Conservation (phyloP, 2,888 invertebrate species). For the Cheilosia vulpina region DNA sequence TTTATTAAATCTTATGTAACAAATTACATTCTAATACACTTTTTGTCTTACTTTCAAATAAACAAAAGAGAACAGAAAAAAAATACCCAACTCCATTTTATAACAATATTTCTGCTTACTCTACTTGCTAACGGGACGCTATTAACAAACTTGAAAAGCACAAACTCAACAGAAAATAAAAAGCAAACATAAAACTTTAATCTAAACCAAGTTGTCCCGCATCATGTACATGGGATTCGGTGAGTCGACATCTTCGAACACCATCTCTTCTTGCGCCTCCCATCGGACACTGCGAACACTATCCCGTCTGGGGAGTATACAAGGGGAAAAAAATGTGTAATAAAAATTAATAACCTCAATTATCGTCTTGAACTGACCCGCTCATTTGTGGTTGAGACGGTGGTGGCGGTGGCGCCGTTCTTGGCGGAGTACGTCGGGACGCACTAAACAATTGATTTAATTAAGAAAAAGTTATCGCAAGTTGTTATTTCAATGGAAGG, state of each 20-base stretch:
- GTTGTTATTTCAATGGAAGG: background rate
- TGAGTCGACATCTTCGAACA: slow-evolving; percentile 82
- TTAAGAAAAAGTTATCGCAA: background rate
- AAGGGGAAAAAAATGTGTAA: slow-evolving; percentile 72
- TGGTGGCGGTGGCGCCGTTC: slow-evolving; percentile 81
- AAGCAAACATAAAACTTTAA: slow-evolving; percentile 3
- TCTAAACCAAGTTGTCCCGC: slow-evolving; percentile 69
- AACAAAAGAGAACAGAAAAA: background rate
- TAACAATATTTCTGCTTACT: background rate
- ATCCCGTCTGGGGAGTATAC: slow-evolving; percentile 76
- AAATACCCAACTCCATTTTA: background rate
- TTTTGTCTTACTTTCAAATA: background rate
- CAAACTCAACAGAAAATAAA: slow-evolving; percentile 11
- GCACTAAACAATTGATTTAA: slow-evolving; percentile 73
- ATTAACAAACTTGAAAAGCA: background rate
- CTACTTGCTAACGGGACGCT: too few species aligned
- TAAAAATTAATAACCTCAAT: slow-evolving; percentile 27
- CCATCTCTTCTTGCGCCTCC: slow-evolving; percentile 81
- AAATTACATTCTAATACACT: slow-evolving; percentile 16
- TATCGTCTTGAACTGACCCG: slow-evolving; percentile 77
- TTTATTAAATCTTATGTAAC: slow-evolving; percentile 8
- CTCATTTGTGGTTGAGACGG: slow-evolving; percentile 80
- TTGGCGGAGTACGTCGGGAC: slow-evolving; percentile 81
- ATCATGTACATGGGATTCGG: slow-evolving; percentile 79
- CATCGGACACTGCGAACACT: slow-evolving; percentile 81